phyloP scores from a whole-genome alignment of 2,797 vertebrate genomes.

The Cuniculus paca region DNA sequence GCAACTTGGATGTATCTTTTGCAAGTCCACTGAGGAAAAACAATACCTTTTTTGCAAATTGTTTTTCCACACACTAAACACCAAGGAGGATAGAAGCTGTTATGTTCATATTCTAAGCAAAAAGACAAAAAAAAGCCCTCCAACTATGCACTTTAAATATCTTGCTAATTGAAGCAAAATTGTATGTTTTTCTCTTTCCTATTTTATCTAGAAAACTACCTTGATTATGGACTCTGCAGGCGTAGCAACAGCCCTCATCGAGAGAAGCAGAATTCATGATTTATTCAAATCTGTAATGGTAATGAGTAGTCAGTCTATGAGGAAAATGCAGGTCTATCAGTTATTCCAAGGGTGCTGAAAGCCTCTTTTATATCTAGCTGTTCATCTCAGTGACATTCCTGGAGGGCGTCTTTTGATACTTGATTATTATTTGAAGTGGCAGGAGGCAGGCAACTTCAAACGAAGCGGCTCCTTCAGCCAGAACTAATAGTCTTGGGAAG shows the following conservation, averaged over 20 bases:
- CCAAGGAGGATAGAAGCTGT: not conserved
- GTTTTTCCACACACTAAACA: conserved; percentile 2
- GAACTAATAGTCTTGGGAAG: conserved; percentile 76
- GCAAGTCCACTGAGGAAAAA: conserved; percentile 62
- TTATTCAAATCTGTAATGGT: conserved; percentile 78
- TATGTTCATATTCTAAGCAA: conserved; percentile 57
- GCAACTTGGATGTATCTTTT: conserved; percentile 51
- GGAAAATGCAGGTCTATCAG: conserved; percentile 72
- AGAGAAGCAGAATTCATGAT: conserved; percentile 68
- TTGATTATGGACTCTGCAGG: conserved; percentile 64
- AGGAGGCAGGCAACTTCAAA: conserved; percentile 80
- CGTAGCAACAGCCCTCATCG: conserved; percentile 34
- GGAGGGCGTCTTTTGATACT: conserved; percentile 80
- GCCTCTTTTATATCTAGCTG: conserved; percentile 73
- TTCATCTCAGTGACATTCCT: conserved; percentile 81
- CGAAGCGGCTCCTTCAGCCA: conserved; percentile 66
- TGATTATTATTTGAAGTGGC: conserved; percentile 83
- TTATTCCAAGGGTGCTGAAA: conserved; percentile 76
- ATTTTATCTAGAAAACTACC: conserved; percentile 56
- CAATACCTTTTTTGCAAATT: conserved; percentile 40
- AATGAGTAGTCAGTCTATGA: conserved; percentile 64
- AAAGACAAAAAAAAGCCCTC: not conserved
- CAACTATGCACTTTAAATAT: conserved; percentile 31
- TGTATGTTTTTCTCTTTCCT: not conserved
- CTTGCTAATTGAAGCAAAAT: conserved; percentile 43